Base-by-base conservation (phyloP, 64 coral and sea anemone species). In the Actinia equina region DNA sequence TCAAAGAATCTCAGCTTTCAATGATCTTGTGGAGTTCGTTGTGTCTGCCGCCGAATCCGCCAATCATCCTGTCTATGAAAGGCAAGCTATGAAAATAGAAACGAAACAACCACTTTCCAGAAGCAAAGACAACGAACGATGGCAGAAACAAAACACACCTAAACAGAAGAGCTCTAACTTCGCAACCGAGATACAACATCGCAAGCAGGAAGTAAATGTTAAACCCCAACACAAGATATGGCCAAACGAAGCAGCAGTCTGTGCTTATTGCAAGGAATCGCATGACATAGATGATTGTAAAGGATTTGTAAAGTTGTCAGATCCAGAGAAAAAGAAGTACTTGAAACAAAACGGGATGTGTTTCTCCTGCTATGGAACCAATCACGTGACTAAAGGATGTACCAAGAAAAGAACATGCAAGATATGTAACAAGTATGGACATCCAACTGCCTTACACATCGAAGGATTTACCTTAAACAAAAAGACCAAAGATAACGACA, bases 261-360 rank as follows among this genome's bases (percentile, higher is more conserved):
- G 89, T 54, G 52, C 42, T 43, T 86, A 37, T 19, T 91, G 89
- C 27, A 60, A 91, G 4, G 59, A 91, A 70, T 41, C 42, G 19
- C 89, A 86, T 86, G 83, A 91, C 57, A 18, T 91, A 59, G 83
- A 91, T 42, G 89, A 86, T 78, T 91, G 89, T 86, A 20, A 14
- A 5, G 7, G 58, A 14, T 91, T 86, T 37, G 13, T 79, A 5
- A 86, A 91, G 74, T 77, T 65, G 51, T 57, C 83, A 14, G 42
- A 79, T 13, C 11, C 77, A 59, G 89, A 86, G 52, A 86, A 53
- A 59, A 91, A 86, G 52, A n/a, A 20, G 7, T 78, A 86, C 18
- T 30, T 91, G n/a, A 79, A 77, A 42, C 83, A 91, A 61, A 89
- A 84, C 12, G 85, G 20, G 22, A 53, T 78, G 19, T 91, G 89